Percentiles rank a stretch among this genome's conserved stretches.
Evolutionary conservation across 2,797 vertebrate species (phyloP).

Genomic region (Acropternis orthonyx): DNA sequence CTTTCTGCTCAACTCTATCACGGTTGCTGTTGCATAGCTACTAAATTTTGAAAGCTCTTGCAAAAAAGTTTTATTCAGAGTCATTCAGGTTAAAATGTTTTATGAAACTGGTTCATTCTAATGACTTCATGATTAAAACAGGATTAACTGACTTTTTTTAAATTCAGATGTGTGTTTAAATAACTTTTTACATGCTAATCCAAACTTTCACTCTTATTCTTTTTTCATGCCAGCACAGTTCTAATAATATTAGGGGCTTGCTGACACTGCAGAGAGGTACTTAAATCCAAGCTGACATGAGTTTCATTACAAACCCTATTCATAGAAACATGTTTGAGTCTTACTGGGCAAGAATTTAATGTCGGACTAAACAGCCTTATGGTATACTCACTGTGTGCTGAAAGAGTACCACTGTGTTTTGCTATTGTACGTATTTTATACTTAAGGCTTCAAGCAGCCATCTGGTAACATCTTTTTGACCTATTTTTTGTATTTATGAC

Average conservation of each 20-base stretch:
- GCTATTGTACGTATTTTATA: background rate
- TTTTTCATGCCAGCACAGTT: background rate
- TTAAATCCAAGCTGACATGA: background rate
- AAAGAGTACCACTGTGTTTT: background rate
- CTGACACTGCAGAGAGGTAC: background rate
- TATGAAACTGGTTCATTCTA: background rate
- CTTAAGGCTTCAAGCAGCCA: background rate
- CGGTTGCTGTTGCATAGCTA: background rate
- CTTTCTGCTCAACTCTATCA: background rate
- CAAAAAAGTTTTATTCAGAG: background rate
- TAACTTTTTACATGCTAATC: background rate
- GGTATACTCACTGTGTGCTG: background rate
- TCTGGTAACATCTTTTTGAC: slow-evolving; percentile 18
- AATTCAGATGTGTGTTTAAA: background rate
- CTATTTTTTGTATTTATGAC: background rate
- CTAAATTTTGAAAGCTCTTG: background rate
- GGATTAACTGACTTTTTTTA: background rate
- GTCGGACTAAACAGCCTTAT: background rate
- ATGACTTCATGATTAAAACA: background rate
- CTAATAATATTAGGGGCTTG: background rate
- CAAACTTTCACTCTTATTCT: background rate
- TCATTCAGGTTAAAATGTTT: background rate
- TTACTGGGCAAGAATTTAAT: background rate
- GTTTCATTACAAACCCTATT: background rate
- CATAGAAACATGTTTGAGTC: background rate